Conservation (phyloP, 2,113 vertebrate species). For the Beaufortia kweichowensis region DNA sequence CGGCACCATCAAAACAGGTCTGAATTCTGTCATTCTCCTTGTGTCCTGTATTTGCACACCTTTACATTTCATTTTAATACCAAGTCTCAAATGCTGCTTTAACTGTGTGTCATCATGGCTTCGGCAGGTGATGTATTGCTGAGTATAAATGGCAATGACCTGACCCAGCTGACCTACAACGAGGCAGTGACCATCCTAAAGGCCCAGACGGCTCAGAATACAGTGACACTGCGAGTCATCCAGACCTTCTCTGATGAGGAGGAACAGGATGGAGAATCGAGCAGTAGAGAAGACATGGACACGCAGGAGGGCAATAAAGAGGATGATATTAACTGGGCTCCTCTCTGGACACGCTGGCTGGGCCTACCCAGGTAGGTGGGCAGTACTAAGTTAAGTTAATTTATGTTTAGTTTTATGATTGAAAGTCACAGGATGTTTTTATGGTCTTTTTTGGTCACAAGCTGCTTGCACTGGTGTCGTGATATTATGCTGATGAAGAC, state of each 20-base stretch:
- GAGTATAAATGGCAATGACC: conserved; percentile 86
- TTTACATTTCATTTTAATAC: background rate
- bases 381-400: too few relatives aligned
- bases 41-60: background rate
- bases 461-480: conserved; percentile 88
- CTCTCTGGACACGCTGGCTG: conserved; percentile 87
- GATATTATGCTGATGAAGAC: conserved; percentile 86
- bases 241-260: conserved; percentile 75
- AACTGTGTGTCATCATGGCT: background rate
- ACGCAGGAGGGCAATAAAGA: conserved; percentile 71
- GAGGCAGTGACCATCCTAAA: conserved; percentile 88
- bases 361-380: conserved; percentile 80
- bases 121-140: conserved; percentile 83
- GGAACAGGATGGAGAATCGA: conserved; percentile 56
- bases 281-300: conserved; percentile 69
- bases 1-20: conserved; percentile 87
- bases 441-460: conserved; percentile 54
- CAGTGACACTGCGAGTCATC: conserved; percentile 79
- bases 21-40: background rate
- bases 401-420: too few relatives aligned
- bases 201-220: conserved; percentile 81
- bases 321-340: conserved; percentile 79
- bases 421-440: background rate
- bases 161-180: conserved; percentile 85
- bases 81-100: background rate